A percentile compares a stretch with the other conserved stretches of the same genome.
phyloP scores from a whole-genome alignment of 2,113 vertebrate species.

The Cepphus grylle region DNA sequence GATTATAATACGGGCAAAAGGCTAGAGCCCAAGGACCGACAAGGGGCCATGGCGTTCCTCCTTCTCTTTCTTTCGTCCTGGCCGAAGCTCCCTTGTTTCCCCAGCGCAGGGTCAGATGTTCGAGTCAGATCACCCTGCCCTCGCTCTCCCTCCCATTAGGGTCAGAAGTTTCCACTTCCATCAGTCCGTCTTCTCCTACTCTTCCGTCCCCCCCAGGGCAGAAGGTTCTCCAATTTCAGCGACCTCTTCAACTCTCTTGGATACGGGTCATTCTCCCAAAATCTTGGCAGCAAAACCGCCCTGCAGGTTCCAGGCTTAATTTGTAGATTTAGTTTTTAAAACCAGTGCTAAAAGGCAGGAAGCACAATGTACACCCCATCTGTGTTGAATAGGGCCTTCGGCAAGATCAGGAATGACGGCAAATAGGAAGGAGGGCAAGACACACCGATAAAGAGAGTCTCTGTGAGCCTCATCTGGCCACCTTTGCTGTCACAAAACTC shows the following conservation, averaged over 20 bases:
- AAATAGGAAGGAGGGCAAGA: neutral
- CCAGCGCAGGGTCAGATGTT: neutral
- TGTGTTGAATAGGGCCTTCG: rapidly evolving
- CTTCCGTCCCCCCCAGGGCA: neutral
- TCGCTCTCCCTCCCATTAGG: neutral
- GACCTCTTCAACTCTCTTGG: neutral
- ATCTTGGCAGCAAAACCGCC: neutral
- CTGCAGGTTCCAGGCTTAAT: neutral
- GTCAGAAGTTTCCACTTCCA: neutral
- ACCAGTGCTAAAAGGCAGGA: neutral
- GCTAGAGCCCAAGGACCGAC: neutral
- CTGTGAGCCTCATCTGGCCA: neutral
- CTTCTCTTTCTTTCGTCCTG: neutral
- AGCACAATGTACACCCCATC: rapidly evolving
- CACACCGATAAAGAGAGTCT: no score
- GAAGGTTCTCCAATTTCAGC: neutral
- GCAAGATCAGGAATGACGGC: neutral
- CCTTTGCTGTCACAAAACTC: neutral
- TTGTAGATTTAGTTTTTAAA: neutral
- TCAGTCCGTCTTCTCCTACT: neutral
- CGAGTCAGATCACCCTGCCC: neutral
- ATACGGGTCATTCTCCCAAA: neutral
- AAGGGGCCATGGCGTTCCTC: rapidly evolving
- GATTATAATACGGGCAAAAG: rapidly evolving
- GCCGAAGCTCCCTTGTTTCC: neutral